Evolutionary conservation across 2,797 vertebrate genomes (phyloP).

Genomic region (Loris lydekkerianus): DNA sequence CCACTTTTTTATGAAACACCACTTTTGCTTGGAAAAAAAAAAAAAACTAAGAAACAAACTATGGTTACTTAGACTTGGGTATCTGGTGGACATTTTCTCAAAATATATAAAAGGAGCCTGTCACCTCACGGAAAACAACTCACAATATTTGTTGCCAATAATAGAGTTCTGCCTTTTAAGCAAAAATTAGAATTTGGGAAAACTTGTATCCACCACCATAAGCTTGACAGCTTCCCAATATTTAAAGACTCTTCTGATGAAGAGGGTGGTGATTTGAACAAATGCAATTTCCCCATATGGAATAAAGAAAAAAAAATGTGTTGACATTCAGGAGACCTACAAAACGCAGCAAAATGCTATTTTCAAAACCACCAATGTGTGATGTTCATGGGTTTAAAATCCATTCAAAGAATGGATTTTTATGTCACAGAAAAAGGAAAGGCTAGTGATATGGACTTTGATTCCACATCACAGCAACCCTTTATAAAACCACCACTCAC

Average conservation of each 20-base stretch:
- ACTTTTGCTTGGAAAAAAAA: background rate
- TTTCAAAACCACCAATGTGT: background rate
- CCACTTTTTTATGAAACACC: background rate
- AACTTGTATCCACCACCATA: fast-evolving
- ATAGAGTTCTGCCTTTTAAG: background rate
- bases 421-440: background rate
- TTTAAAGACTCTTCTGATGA: background rate
- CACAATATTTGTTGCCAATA: background rate
- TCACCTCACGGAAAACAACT: background rate
- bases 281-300: background rate
- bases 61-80: background rate
- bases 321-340: fast-evolving
- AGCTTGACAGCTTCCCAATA: background rate
- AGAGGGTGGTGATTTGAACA: fast-evolving
- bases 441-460: fast-evolving
- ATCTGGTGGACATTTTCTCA: background rate
- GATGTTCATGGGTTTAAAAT: fast-evolving
- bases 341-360: fast-evolving
- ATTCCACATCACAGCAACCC: fast-evolving
- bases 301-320: background rate
- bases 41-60: no score
- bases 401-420: background rate
- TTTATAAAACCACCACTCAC: background rate
- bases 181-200: background rate
- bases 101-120: background rate